Evolutionary conservation across 35 echinoderm and acorn worm genomes (phyloP).

Genomic region (Eucidaris tribuloides): DNA sequence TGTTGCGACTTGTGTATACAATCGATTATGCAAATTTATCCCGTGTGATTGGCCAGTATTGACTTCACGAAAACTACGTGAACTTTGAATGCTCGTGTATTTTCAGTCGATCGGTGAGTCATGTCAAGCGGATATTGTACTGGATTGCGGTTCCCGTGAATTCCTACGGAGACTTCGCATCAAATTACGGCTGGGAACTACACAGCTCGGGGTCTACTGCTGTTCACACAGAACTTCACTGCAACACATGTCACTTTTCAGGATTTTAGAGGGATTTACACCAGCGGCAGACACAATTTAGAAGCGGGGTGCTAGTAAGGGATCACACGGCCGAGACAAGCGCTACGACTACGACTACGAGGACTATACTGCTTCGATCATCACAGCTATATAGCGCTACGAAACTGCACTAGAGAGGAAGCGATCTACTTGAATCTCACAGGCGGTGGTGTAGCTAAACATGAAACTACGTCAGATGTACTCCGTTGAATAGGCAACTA

Average conservation of each 20-base stretch:
- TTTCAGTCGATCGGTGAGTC: not conserved
- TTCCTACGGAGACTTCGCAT: not conserved
- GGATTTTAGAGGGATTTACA: slow-evolving; percentile 21
- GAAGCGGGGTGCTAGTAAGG: not conserved
- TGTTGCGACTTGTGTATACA: not conserved
- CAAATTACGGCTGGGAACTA: not conserved
- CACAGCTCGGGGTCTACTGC: not conserved
- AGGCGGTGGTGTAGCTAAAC: not conserved
- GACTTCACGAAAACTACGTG: not conserved
- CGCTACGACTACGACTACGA: not conserved
- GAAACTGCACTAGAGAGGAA: too few species aligned
- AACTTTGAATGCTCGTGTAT: not conserved
- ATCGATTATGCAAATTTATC: slow-evolving; percentile 5
- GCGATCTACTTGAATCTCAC: too few species aligned
- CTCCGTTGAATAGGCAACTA: too few species aligned
- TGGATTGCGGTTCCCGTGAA: not conserved
- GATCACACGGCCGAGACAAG: not conserved
- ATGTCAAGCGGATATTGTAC: not conserved
- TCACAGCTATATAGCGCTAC: too few species aligned
- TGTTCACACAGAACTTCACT: not conserved
- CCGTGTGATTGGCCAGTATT: not conserved
- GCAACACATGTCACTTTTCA: not conserved
- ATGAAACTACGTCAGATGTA: too few species aligned
- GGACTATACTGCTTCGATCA: not conserved
- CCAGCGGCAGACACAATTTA: not conserved